Conservation (phyloP, 2,113 vertebrate species). For the Chamaea fasciata region DNA sequence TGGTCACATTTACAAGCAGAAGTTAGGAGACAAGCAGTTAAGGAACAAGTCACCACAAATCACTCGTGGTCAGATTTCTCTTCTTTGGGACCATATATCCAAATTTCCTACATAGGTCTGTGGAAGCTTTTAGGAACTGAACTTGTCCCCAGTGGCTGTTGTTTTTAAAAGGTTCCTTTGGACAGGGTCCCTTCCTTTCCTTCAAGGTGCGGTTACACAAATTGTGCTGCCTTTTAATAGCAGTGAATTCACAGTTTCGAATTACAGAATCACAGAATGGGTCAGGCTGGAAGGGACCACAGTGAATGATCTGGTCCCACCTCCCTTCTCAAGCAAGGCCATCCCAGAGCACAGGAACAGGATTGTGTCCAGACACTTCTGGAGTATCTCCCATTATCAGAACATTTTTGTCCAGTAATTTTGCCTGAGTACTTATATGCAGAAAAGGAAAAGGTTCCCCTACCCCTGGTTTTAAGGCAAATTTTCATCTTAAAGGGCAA, state of each 20-base stretch:
- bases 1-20: not conserved
- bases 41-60: not conserved
- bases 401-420: not conserved
- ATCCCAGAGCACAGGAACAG: not conserved
- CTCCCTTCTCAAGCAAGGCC: not conserved
- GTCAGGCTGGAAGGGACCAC: not conserved
- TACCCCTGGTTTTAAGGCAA: not conserved
- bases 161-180: not conserved
- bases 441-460: not conserved
- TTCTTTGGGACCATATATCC: not conserved
- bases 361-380: not conserved
- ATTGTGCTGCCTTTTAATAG: not conserved
- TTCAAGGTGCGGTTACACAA: not conserved
- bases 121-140: not conserved
- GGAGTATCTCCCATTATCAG: not conserved
- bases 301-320: too few species aligned
- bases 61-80: not conserved
- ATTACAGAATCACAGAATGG: not conserved
- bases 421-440: not conserved
- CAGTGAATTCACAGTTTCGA: not conserved
- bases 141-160: not conserved
- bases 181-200: not conserved
- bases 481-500: not conserved
- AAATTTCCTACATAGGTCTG: not conserved
- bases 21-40: not conserved